These are phyloP conservation scores for Nemapogon koenigi DNA, from an alignment of 2,888 invertebrate genomes.

Conservation along the genomic window DNA sequence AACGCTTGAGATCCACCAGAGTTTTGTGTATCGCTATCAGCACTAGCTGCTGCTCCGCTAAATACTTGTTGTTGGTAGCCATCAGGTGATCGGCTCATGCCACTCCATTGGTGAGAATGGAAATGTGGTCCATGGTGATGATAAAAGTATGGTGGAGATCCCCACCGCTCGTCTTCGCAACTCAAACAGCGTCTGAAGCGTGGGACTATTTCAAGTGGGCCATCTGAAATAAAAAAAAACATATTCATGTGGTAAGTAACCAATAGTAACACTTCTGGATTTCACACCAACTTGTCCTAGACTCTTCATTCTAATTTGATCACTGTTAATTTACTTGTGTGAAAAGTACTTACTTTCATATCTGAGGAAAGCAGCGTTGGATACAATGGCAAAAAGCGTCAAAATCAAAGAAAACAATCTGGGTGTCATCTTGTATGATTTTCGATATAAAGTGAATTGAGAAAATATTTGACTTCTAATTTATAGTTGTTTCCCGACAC, in stretches of 20 bases:
- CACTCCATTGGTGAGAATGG: constrained; percentile 38
- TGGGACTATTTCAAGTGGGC: constrained; percentile 20
- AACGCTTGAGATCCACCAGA: constrained; percentile 31
- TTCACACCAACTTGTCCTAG: too few relatives aligned
- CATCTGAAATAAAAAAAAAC: constrained; percentile 20
- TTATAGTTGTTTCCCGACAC: constrained; percentile 7
- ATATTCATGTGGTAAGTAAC: too few relatives aligned
- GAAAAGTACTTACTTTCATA: constrained; percentile 3
- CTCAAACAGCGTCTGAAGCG: constrained; percentile 20
- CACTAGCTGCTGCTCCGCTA: constrained; percentile 31
- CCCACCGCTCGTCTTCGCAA: constrained; percentile 17
- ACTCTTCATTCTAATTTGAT: too few relatives aligned
- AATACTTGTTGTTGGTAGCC: constrained; percentile 32
- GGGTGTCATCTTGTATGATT: constrained; percentile 3
- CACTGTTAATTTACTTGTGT: too few relatives aligned
- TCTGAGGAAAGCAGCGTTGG: not conserved
- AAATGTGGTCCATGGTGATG: constrained; percentile 21
- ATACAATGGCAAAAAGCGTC: not conserved
- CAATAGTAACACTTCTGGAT: too few relatives aligned
- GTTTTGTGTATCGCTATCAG: constrained; percentile 21
- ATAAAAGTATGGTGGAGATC: constrained; percentile 16
- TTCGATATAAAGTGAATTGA: constrained; percentile 1
- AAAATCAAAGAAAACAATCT: not conserved
- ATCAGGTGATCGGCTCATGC: constrained; percentile 24
- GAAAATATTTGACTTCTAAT: constrained; percentile 3